Evolutionary conservation across 2,888 invertebrate species (phyloP).

Genomic region (Tenthredo scrophulariae): DNA sequence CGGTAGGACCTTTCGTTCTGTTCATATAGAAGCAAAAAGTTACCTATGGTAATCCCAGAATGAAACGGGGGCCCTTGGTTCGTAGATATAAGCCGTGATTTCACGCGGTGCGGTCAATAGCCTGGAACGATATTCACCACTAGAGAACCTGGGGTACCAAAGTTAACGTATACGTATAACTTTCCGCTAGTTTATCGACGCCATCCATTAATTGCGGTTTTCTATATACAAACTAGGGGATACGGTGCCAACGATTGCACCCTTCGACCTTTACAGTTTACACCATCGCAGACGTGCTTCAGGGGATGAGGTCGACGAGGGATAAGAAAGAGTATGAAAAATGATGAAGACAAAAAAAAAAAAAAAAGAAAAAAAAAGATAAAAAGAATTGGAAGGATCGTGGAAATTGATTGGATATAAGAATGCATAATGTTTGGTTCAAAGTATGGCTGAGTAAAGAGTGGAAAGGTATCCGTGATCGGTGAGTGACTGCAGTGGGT

Average conservation of each 20-base stretch:
- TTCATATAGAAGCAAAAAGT: background rate
- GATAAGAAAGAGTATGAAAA: too few species aligned
- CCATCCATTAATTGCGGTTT: constrained; percentile 66
- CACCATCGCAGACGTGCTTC: too few species aligned
- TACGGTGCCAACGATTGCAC: background rate
- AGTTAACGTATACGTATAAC: constrained; percentile 58
- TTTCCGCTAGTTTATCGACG: constrained; percentile 68
- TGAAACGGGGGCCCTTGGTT: background rate
- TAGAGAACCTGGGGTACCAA: too few species aligned
- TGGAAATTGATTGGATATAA: background rate
- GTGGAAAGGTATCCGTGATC: constrained; percentile 1
- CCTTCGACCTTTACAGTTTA: background rate
- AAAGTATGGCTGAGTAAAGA: background rate
- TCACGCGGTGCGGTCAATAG: constrained; percentile 64
- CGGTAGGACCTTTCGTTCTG: too few species aligned
- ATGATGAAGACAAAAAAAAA: background rate
- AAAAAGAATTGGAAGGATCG: background rate
- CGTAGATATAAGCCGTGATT: constrained; percentile 4
- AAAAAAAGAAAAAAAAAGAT: background rate
- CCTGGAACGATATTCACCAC: constrained; percentile 68
- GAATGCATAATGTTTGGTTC: background rate
- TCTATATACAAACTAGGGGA: background rate
- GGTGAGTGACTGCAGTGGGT: background rate
- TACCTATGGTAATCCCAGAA: background rate
- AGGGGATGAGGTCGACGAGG: too few species aligned